phyloP scores from a whole-genome alignment of 1,140 invertebrate species.

The Lanistes nyassanus region DNA sequence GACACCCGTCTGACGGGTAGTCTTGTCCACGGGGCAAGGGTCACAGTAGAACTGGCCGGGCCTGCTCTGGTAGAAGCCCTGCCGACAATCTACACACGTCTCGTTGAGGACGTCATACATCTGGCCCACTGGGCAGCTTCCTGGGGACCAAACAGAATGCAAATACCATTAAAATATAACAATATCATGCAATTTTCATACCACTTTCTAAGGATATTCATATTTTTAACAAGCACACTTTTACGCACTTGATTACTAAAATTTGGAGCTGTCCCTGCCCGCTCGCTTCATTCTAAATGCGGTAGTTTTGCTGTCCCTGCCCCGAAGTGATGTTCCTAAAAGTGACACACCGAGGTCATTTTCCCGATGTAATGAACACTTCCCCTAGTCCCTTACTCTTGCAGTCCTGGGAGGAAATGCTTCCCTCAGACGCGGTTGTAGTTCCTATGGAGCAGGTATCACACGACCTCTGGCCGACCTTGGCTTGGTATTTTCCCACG shows the following conservation, averaged over 20 bases:
- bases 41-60: conserved; percentile 58
- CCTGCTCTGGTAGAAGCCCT: conserved; percentile 93
- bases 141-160: background rate
- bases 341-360: no score
- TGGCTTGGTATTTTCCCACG: conserved; percentile 91
- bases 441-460: conserved; percentile 29
- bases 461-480: conserved; percentile 63
- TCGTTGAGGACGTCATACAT: conserved; percentile 83
- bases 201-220: background rate
- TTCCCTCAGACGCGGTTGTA: conserved; percentile 35
- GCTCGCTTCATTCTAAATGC: no score
- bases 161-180: no score
- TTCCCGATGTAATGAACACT: no score
- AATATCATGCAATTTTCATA: no score
- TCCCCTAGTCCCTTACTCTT: conserved; percentile 35
- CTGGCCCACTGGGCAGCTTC: conserved; percentile 72
- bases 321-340: no score
- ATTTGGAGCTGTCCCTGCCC: no score
- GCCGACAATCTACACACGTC: conserved; percentile 87
- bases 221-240: no score
- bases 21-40: conserved; percentile 47
- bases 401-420: conserved; percentile 31
- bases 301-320: no score
- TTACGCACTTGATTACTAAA: no score
- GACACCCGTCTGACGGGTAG: conserved; percentile 42